Base-by-base conservation (phyloP, 1,140 invertebrate species). In the Brachionus angularis region DNA sequence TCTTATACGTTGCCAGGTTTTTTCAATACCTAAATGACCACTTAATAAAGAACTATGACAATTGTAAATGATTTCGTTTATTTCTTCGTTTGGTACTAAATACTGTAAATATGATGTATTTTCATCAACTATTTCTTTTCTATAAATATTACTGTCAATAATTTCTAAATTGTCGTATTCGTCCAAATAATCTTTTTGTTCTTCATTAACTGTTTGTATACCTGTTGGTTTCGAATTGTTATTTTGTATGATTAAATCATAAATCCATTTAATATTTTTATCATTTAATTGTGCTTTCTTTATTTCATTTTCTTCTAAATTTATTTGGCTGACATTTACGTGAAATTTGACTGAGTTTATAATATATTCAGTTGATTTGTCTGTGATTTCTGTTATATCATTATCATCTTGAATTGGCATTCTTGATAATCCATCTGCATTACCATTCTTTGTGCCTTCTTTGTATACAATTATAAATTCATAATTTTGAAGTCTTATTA, bases 361-460 rank as follows among this genome's bases (percentile, higher is more conserved):
- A n/a, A n/a, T n/a, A n/a, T n/a, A n/a, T n/a, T n/a, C n/a, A n/a
- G n/a, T n/a, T n/a, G n/a, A n/a, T n/a, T n/a, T n/a, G n/a, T n/a
- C n/a, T n/a, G n/a, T n/a, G n/a, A n/a, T n/a, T n/a, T n/a, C n/a
- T n/a, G n/a, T n/a, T n/a, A n/a, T n/a, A n/a, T n/a, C n/a, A n/a
- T n/a, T n/a, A n/a, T n/a, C n/a, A n/a, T n/a, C n/a, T n/a, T 16
- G 10, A 42, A 16, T 42, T 42, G 39, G 10, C 39, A 42, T 42
- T 42, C 39, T 42, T 10, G 78, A 53, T 71, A 44, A 7, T 76
- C 74, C 14, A 53, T 53, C 50, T 5, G 50, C 50, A n/a, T 12
- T 34, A 10, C 5, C 50, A 29, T 53, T 31, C 3, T 4, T 5
- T 29, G 8, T 3, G 10, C 16, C 4, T 7, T 5, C 5, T n/a